These are phyloP conservation scores for Euphonia xanthogaster DNA, from an alignment of 2,797 vertebrate species.

Conservation along the genomic window DNA sequence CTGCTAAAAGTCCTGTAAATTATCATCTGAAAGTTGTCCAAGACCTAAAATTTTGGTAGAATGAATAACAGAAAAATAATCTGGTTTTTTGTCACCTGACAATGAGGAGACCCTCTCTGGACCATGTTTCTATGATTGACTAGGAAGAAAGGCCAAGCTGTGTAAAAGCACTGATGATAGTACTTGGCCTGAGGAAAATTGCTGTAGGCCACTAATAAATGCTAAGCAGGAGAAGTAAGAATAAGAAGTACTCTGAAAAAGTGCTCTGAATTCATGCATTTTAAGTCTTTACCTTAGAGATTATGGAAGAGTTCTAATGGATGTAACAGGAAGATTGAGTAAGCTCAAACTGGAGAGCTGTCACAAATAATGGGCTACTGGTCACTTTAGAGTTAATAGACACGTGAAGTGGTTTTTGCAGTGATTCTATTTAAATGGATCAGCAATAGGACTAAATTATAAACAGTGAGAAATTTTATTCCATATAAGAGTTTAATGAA, in stretches of 20 bases:
- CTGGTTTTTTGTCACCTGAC: neutral
- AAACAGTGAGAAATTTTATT: neutral
- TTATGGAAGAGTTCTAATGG: neutral
- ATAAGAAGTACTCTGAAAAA: neutral
- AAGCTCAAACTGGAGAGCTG: neutral
- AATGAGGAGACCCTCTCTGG: neutral
- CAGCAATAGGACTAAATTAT: neutral
- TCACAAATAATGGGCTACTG: neutral
- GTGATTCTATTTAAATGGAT: neutral
- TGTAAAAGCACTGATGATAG: neutral
- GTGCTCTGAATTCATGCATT: neutral
- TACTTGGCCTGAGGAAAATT: neutral
- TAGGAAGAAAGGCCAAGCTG: neutral
- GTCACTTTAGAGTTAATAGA: neutral
- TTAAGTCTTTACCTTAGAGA: neutral
- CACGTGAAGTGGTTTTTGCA: neutral
- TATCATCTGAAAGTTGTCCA: neutral
- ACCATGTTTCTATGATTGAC: neutral
- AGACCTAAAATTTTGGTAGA: neutral
- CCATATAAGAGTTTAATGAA: neutral
- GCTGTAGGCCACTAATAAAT: neutral
- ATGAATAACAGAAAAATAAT: neutral
- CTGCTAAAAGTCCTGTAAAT: neutral
- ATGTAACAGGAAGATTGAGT: neutral
- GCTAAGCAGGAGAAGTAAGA: neutral